These are phyloP conservation scores for Tribolium freemani DNA, from an alignment of 2,888 invertebrate genomes.

Conservation along the genomic window DNA sequence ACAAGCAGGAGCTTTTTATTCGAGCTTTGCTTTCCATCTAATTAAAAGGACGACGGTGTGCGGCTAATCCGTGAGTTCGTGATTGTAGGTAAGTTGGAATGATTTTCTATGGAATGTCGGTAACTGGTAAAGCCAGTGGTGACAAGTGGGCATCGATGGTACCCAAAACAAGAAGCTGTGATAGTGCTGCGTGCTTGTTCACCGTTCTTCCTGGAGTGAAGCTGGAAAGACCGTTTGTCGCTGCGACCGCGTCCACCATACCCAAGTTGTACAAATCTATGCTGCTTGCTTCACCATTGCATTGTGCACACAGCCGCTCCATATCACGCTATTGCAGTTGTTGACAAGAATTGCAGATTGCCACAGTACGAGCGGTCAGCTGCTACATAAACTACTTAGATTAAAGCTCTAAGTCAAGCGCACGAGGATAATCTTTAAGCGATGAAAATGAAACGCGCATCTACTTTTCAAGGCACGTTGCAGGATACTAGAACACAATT, in stretches of 20 bases:
- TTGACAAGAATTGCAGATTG: slow-evolving; percentile 35
- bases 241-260: slow-evolving; percentile 21
- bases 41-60: neutral
- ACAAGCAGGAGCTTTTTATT: neutral
- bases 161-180: slow-evolving; percentile 9
- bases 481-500: neutral
- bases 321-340: slow-evolving; percentile 37
- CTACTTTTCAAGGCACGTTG: neutral
- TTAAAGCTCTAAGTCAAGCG: neutral
- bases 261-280: neutral
- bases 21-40: neutral
- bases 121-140: neutral
- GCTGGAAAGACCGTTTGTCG: slow-evolving; percentile 43
- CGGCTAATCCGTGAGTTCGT: neutral
- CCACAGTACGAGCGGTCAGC: slow-evolving; percentile 7
- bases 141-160: slow-evolving; percentile 8
- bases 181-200: slow-evolving; percentile 11
- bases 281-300: slow-evolving; percentile 13
- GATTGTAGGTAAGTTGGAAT: neutral
- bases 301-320: slow-evolving; percentile 24
- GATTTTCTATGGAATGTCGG: slow-evolving; percentile 4
- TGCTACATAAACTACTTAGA: slow-evolving; percentile 10
- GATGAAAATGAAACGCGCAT: neutral
- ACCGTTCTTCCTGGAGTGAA: slow-evolving; percentile 26
- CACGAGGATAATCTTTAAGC: neutral